These are phyloP conservation scores for Eulithis testata DNA, from an alignment of 2,888 invertebrate genomes.

Conservation along the genomic window DNA sequence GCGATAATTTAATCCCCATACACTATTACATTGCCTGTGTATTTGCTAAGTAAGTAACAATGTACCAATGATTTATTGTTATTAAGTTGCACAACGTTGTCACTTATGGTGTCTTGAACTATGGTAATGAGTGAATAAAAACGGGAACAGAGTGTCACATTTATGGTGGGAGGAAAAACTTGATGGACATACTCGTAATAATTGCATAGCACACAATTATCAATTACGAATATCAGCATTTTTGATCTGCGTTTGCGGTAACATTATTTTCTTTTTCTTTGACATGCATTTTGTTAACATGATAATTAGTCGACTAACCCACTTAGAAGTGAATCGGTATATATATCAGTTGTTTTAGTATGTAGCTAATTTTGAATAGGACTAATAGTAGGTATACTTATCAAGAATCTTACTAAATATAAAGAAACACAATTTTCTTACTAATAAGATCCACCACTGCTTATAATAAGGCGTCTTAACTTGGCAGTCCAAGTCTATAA, in stretches of 20 bases:
- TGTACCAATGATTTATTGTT: constrained; percentile 70
- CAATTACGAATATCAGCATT: constrained; percentile 15
- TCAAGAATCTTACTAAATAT: too few species aligned
- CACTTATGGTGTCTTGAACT: constrained; percentile 42
- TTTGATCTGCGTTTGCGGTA: not conserved
- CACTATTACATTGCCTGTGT: constrained; percentile 16
- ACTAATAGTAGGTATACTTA: too few species aligned
- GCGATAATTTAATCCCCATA: not conserved
- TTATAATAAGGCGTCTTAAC: not conserved
- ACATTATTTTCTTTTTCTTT: too few species aligned
- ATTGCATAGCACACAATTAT: constrained; percentile 15
- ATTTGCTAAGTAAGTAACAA: constrained; percentile 65
- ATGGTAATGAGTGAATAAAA: constrained; percentile 32
- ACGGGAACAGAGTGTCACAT: constrained; percentile 21
- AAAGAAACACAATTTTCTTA: not conserved
- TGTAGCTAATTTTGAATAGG: too few species aligned
- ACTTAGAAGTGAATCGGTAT: too few species aligned
- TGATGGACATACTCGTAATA: constrained; percentile 5
- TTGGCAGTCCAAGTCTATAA: constrained; percentile 1
- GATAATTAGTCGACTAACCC: too few species aligned
- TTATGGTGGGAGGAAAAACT: constrained; percentile 24
- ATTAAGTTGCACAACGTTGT: constrained; percentile 54
- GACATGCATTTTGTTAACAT: too few species aligned
- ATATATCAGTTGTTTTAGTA: too few species aligned
- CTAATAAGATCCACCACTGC: not conserved